Base-by-base conservation (phyloP, 2,888 invertebrate genomes). In the Molorchus minor region DNA sequence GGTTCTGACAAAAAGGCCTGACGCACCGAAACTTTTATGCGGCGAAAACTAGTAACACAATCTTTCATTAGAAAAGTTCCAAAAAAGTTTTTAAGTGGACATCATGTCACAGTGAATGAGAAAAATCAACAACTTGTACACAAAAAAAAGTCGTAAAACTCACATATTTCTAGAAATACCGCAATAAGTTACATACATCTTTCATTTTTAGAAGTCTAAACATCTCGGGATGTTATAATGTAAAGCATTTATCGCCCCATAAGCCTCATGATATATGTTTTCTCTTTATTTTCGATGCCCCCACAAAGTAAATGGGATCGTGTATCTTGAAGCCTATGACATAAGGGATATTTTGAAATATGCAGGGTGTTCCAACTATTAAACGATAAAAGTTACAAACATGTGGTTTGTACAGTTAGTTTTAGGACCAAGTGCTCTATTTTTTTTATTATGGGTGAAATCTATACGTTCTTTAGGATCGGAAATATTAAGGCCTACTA, bases 41-140 rank as follows among this genome's bases (percentile, higher is more conserved):
- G 8, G 25, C 8, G 25, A 25, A 25, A 25, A 25, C 25, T 25
- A 25, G 25, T 5, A 4, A 8, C 25, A 25, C 25, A 25, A 4
- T 25, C 25, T 25, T 8, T 25, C 25, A 4, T 5, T 8, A 25
- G 8, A 25, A 25, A 25, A 15, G 21, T 43, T 43, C 12, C 20
- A 19, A 43, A 21, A 38, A 16, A 21, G 20, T 21, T 43, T n/a
- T 15, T 43, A 43, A 43, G 43, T 43, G 43, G 43, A 43, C 3
- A 15, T 38, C 15, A 43, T 43, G 43, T 43, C 43, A 43, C 20
- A 7, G 17, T 40, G 10, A 43, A 43, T 43, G 43, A 43, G 20
- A 1, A 19, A 43, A 1, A 21, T 21, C 17, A 43, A 12, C 20
- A 43, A 19, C 8, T 43, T 7, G 19, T 43, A 43, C 2, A 43